Conservation (phyloP, 2,113 vertebrate genomes). For the Podarcis muralis region DNA sequence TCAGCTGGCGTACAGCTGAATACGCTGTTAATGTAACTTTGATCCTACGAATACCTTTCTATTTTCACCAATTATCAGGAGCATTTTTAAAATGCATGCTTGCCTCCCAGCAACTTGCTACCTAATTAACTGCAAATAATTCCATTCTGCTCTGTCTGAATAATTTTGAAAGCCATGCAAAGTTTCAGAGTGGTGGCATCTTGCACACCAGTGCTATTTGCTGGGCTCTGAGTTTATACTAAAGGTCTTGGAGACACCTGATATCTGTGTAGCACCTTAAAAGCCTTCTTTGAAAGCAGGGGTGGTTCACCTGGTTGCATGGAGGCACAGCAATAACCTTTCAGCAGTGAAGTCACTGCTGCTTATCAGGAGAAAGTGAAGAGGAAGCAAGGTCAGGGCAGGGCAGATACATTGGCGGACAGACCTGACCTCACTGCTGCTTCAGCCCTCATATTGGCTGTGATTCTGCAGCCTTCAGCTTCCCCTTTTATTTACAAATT, state of each 20-base stretch:
- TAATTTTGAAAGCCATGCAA: slow-evolving; percentile 23
- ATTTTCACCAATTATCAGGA: slow-evolving; percentile 62
- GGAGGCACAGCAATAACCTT: no score
- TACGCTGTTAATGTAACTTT: slow-evolving; percentile 60
- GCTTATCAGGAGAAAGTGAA: no score
- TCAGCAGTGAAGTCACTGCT: no score
- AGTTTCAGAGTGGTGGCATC: slow-evolving; percentile 20
- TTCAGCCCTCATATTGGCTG: no score
- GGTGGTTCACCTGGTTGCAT: not conserved
- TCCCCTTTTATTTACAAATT: no score
- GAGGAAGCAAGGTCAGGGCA: no score
- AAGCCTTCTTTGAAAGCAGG: slow-evolving; percentile 29
- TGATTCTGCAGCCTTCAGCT: no score
- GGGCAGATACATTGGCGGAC: no score
- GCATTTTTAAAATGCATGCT: slow-evolving; percentile 52
- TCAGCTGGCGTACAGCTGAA: slow-evolving; percentile 56
- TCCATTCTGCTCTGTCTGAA: slow-evolving; percentile 37
- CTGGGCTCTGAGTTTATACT: slow-evolving; percentile 46
- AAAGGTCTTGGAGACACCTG: not conserved
- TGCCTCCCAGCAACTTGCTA: slow-evolving; percentile 41
- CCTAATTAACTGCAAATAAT: slow-evolving; percentile 39
- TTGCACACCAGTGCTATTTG: slow-evolving; percentile 12
- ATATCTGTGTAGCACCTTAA: no score
- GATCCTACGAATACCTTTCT: slow-evolving; percentile 46
- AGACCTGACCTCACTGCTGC: no score